phyloP scores from a whole-genome alignment of 2,113 vertebrate species.

The Nibea coibor region DNA sequence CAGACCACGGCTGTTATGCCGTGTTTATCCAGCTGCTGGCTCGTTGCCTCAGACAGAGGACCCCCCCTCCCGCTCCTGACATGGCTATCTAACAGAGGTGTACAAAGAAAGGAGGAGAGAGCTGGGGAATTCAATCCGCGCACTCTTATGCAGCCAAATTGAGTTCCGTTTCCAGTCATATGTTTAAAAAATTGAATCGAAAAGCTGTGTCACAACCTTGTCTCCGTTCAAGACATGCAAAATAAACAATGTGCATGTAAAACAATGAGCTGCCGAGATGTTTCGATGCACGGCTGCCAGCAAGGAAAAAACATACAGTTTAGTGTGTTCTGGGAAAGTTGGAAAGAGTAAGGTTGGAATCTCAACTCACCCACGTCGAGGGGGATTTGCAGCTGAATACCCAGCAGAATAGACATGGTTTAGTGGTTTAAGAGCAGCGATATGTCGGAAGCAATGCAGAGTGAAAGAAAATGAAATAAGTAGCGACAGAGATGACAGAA shows the following conservation, averaged over 20 bases:
- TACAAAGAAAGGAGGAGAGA: neutral
- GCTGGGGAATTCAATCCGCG: conserved; percentile 37
- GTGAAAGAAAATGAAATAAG: conserved; percentile 2
- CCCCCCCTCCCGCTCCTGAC: conserved; percentile 61
- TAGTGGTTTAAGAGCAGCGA: conserved; percentile 39
- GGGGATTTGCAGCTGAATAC: conserved; percentile 49
- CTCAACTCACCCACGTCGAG: conserved; percentile 46
- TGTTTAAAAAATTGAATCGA: conserved; percentile 37
- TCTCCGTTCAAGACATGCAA: conserved; percentile 56
- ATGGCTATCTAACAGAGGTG: conserved; percentile 40
- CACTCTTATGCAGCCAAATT: conserved; percentile 5
- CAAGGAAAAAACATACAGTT: conserved; percentile 24
- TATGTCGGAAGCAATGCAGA: conserved; percentile 37
- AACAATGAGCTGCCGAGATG: conserved; percentile 38
- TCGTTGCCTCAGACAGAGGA: conserved; percentile 14
- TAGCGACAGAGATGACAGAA: neutral
- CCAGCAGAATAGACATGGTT: conserved; percentile 45
- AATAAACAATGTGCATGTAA: conserved; percentile 49
- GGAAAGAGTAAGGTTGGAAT: conserved; percentile 2
- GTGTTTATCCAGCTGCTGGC: conserved; percentile 69
- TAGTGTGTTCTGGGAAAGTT: conserved; percentile 43
- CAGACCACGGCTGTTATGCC: conserved; percentile 17
- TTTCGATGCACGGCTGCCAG: conserved; percentile 28
- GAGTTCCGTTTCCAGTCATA: conserved; percentile 32
- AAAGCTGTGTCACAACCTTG: conserved; percentile 33